Conservation (phyloP, 2,113 vertebrate species). For the Lophius piscatorius region DNA sequence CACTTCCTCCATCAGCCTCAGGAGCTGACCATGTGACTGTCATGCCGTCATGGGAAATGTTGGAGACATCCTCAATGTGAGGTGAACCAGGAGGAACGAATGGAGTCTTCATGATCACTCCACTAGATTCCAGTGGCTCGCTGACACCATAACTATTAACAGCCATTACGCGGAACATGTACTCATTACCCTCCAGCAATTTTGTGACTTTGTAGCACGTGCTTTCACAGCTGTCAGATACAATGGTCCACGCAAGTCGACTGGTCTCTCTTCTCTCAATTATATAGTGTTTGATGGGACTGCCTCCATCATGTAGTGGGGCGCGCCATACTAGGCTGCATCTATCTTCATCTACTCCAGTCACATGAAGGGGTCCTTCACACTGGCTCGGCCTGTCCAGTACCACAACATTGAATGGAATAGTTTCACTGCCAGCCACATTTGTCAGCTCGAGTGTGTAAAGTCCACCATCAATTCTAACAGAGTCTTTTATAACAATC, state of each 20-base stretch:
- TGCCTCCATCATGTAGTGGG: slow-evolving; percentile 92
- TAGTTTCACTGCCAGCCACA: slow-evolving; percentile 89
- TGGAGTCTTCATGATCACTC: slow-evolving; percentile 93
- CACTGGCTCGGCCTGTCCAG: slow-evolving; percentile 91
- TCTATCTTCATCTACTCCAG: slow-evolving; percentile 91
- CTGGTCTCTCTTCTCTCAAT: slow-evolving; percentile 98
- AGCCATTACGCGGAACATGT: slow-evolving; percentile 96
- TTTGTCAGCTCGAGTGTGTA: slow-evolving; percentile 92
- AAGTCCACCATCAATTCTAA: slow-evolving; percentile 89
- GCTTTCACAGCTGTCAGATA: slow-evolving; percentile 85
- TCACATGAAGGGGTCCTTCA: slow-evolving; percentile 88
- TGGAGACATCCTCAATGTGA: slow-evolving; percentile 88
- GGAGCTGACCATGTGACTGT: slow-evolving; percentile 93
- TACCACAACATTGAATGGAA: slow-evolving; percentile 91
- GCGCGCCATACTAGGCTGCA: slow-evolving; percentile 90
- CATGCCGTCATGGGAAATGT: slow-evolving; percentile 96
- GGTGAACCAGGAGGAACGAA: slow-evolving; percentile 91
- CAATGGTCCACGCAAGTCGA: slow-evolving; percentile 95
- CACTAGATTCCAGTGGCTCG: slow-evolving; percentile 89
- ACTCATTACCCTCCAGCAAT: slow-evolving; percentile 95
- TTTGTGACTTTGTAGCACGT: slow-evolving; percentile 94
- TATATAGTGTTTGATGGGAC: slow-evolving; percentile 89
- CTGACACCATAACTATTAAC: slow-evolving; percentile 93
- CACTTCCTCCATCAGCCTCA: slow-evolving; percentile 91
- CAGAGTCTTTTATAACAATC: slow-evolving; percentile 91